Evolutionary conservation across 2,888 invertebrate species (phyloP), one percentile per base, ranked within the genome.

Genomic region (Platypus cylindrus): DNA sequence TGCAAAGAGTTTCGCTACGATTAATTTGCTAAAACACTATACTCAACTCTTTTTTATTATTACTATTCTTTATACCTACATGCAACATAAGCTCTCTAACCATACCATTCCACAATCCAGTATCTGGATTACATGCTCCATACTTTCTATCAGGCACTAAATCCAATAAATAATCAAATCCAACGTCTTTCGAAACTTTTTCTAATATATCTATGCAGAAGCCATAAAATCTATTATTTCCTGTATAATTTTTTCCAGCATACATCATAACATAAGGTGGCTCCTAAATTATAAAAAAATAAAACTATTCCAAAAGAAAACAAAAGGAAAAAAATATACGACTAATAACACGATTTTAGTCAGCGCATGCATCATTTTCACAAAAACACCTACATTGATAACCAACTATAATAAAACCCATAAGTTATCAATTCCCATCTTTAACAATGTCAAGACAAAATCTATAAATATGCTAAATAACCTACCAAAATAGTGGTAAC

Each of bases 191-290:
- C 2, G 78, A 71, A 47, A 81, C 69, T 37, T 68, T 65, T 51
- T 77, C 72, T 48, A 81, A 65, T 28, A 83, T 67, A 57, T 84
- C 83, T 43, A 83, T 75, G 61, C 82, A 82, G 61, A 81, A 84
- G 32, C 83, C 83, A 59, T 75, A 80, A 62, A 79, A 84, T 38
- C 79, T 67, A 45, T 71, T 70, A 56, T 84, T 83, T 28, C 78
- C 79, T 8, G 75, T 75, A 58, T 71, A 72, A 55, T 77, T 78
- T 59, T 74, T 76, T 41, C 67, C 72, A 44, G 67, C 65, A 52
- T 72, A 73, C 72, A 78, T 73, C 78, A 79, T 79, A 44, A 81
- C 76, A 58, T 79, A 80, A 1, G 80, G 79, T 23, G 65, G 70
- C 60, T 79, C 77, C 79, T 80, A 58, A 39, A 46, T 46, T 43